Conservation (phyloP, 2,113 vertebrate species). For the Anseranas semipalmata region DNA sequence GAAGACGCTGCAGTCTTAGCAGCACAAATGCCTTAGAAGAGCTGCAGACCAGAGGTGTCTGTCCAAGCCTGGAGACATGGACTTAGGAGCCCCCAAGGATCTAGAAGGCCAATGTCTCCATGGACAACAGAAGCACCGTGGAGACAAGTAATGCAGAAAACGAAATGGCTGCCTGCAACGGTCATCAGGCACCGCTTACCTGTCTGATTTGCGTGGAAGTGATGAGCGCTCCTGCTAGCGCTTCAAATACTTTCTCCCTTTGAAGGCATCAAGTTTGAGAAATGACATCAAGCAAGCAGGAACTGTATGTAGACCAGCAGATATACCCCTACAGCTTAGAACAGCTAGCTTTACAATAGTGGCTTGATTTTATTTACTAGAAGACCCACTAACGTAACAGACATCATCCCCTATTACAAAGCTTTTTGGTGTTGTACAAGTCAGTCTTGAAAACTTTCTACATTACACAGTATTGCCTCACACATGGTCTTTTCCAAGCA, state of each 20-base stretch:
- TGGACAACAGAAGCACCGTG: rapidly evolving
- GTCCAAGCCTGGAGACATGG: neutral
- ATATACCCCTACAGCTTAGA: neutral
- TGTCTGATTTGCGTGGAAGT: neutral
- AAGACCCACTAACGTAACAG: neutral
- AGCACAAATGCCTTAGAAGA: neutral
- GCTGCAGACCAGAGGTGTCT: neutral
- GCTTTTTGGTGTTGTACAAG: neutral
- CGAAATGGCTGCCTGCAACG: rapidly evolving
- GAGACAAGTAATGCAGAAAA: neutral
- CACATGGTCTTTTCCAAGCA: neutral
- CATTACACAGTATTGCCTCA: rapidly evolving
- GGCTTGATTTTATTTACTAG: neutral
- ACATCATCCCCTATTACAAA: neutral
- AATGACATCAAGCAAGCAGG: neutral
- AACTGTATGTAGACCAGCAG: neutral
- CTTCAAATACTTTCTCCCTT: neutral
- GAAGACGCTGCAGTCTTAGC: neutral
- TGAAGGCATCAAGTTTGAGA: neutral
- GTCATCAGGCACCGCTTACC: neutral
- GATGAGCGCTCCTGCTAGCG: rapidly evolving
- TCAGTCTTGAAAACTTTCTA: neutral
- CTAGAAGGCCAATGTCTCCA: rapidly evolving
- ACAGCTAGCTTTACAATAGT: neutral
- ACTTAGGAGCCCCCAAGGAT: neutral